phyloP scores from a whole-genome alignment of 2,797 vertebrate genomes.

The Pseudocheirus occidentalis region DNA sequence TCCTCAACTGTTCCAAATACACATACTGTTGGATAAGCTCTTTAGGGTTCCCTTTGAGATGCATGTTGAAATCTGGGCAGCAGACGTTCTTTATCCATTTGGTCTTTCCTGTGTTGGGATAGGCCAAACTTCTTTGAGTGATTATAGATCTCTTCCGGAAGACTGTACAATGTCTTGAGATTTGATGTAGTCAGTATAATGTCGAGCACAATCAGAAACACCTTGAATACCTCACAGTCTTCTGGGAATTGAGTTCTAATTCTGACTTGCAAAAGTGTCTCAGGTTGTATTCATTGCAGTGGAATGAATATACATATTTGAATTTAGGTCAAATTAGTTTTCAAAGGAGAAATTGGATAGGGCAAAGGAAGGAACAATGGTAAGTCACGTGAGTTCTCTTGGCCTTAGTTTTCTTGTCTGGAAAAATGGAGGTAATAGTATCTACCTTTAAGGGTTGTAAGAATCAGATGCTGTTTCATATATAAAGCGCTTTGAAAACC shows the following conservation, averaged over 20 bases:
- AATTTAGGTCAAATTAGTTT: not conserved
- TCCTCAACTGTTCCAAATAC: not conserved
- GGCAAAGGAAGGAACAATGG: not conserved
- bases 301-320: not conserved
- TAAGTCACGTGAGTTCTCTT: not conserved
- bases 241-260: not conserved
- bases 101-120: not conserved
- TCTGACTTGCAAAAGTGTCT: not conserved
- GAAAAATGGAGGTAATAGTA: not conserved
- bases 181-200: not conserved
- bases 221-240: not conserved
- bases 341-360: not conserved
- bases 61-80: not conserved
- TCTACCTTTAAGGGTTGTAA: not conserved
- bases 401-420: not conserved
- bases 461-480: not conserved
- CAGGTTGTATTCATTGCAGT: not conserved
- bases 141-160: not conserved
- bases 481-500: not conserved
- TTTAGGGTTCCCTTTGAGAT: not conserved
- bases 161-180: not conserved
- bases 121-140: not conserved
- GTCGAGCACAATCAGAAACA: no score
- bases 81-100: not conserved
- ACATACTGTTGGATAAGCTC: not conserved